These are phyloP conservation scores for Drosophila eugracilis DNA, from an alignment of 1,140 invertebrate genomes.

Conservation along the genomic window DNA sequence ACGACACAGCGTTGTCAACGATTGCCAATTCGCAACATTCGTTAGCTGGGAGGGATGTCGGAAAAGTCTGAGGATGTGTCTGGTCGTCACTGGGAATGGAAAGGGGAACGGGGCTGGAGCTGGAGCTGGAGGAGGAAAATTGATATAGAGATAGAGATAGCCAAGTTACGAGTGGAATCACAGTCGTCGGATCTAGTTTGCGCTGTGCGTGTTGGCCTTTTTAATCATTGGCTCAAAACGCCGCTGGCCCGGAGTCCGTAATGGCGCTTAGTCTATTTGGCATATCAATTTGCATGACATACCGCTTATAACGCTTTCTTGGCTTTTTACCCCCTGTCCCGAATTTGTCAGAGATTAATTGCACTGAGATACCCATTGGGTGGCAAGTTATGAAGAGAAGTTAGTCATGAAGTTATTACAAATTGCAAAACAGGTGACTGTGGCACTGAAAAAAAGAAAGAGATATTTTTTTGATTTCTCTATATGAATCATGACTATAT, in stretches of 20 bases:
- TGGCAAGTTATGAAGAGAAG: constrained; percentile 1
- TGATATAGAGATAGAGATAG: constrained; percentile 31
- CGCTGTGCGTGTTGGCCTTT: constrained; percentile 44
- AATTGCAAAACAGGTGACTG: constrained; percentile 4
- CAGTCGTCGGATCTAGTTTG: constrained; percentile 40
- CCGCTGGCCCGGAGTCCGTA: constrained; percentile 35
- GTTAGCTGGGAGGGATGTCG: constrained; percentile 30
- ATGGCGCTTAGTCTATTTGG: constrained; percentile 63
- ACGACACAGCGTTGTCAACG: constrained; percentile 57
- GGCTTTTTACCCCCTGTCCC: background rate
- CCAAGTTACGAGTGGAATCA: constrained; percentile 5
- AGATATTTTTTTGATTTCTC: background rate
- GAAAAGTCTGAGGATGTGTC: background rate
- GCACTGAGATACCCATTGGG: constrained; percentile 18
- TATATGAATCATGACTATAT: background rate
- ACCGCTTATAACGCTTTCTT: constrained; percentile 46
- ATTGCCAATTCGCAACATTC: constrained; percentile 41
- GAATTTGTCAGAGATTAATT: constrained; percentile 36
- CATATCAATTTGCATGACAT: constrained; percentile 64
- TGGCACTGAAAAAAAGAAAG: constrained; percentile 1
- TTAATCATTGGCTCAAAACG: constrained; percentile 48
- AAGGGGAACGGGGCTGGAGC: background rate
- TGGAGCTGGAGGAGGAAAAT: constrained; percentile 1
- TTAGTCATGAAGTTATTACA: constrained; percentile 16
- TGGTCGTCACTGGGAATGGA: background rate